Evolutionary conservation across 1,140 invertebrate species (phyloP), one percentile per base, ranked within the genome.

Genomic region (Periplaneta americana): DNA sequence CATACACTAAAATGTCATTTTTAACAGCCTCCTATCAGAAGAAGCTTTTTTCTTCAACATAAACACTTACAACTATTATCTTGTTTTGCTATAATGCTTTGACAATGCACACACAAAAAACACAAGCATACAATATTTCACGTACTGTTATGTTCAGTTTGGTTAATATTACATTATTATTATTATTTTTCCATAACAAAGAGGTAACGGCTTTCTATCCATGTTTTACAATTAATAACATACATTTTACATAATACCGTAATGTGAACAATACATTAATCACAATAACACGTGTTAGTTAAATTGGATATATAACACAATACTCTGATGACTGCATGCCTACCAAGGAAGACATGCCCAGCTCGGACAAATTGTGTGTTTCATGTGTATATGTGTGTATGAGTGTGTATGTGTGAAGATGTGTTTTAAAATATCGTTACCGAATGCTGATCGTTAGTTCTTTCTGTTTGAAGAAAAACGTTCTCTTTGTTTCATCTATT

Each of bases 161-260:
- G 74, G 34, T 39, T 78, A 36, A 36, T 76, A 77, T 81, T 39
- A 81, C 81, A 77, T 78, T 78, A 39, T 78, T 82, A 82, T 82
- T 82, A 82, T 48, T 82, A 32, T 75, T 48, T 78, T 82, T 82
- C 82, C 80, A 83, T 83, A 83, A 83, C 82, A 83, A 83, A 80
- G 82, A 83, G 82, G 82, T 81, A 83, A 83, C 76, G 80, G 48
- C 37, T 83, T 80, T 80, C 81, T 81, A 31, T 57, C 75, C 78
- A 78, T 83, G 48, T 66, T 66, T 78, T 80, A 82, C 82, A 82
- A 79, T 80, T 81, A 81, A 80, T 83, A 83, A 83, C 82, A 83
- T 83, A 83, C 82, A 83, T 82, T 82, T 82, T 82, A 82, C 82
- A 81, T 81, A 81, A 81, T 81, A 82, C 82, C 80, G 81, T 82